These are phyloP conservation scores for Pyrgus malvae DNA, from an alignment of 2,888 invertebrate genomes.

Conservation along the genomic window DNA sequence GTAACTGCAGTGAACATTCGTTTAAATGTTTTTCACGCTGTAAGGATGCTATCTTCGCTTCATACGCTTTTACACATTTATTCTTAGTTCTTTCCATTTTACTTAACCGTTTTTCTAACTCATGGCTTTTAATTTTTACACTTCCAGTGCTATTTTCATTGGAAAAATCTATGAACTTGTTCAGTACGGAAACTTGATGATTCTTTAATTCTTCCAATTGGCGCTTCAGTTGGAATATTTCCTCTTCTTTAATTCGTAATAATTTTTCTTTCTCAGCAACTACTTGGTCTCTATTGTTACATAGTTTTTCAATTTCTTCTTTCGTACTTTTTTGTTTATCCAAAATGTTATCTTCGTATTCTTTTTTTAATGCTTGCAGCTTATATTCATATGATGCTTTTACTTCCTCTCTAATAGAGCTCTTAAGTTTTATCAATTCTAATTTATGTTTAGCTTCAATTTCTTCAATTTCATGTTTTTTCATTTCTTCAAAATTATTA, in stretches of 20 bases:
- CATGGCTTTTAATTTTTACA: slow-evolving; percentile 45
- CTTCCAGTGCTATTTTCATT: slow-evolving; percentile 43
- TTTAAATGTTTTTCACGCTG: slow-evolving; percentile 65
- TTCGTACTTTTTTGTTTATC: slow-evolving; percentile 43
- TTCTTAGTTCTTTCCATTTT: slow-evolving; percentile 61
- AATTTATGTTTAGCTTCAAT: slow-evolving; percentile 55
- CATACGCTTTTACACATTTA: slow-evolving; percentile 54
- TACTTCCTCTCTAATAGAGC: slow-evolving; percentile 48
- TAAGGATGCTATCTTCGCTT: slow-evolving; percentile 56
- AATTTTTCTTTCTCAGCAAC: slow-evolving; percentile 51
- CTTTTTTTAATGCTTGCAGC: slow-evolving; percentile 48
- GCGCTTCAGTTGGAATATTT: slow-evolving; percentile 49
- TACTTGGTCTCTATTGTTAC: slow-evolving; percentile 41
- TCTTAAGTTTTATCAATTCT: slow-evolving; percentile 53
- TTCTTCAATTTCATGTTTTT: slow-evolving; percentile 58
- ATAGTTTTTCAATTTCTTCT: slow-evolving; percentile 47
- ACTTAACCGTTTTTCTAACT: slow-evolving; percentile 60
- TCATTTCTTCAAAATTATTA: slow-evolving; percentile 50
- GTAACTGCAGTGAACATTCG: slow-evolving; percentile 65
- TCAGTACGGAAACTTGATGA: slow-evolving; percentile 49
- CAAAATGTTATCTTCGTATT: slow-evolving; percentile 49
- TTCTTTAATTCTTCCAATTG: slow-evolving; percentile 54
- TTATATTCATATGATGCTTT: slow-evolving; percentile 51
- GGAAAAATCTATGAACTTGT: slow-evolving; percentile 49
- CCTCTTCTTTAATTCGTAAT: slow-evolving; percentile 51